Evolutionary conservation across 2,797 vertebrate species (phyloP), one percentile per base, ranked within the genome.

Genomic region (Brotogeris chrysoptera): DNA sequence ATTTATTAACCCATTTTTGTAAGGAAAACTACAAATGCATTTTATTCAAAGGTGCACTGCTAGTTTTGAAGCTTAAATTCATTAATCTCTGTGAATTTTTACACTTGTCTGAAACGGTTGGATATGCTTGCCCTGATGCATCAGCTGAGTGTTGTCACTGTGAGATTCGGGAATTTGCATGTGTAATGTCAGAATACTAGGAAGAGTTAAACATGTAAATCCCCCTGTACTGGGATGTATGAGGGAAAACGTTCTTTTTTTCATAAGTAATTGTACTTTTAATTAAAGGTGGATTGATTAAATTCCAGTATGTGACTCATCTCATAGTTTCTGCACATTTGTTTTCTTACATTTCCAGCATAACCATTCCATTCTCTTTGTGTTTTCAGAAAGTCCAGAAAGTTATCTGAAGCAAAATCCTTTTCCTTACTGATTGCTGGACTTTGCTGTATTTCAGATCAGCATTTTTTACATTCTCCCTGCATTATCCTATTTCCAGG

Each of bases 1-100:
- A 86, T 36, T 36, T 73, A 79, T 94, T 91, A 93, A 88, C 30
- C 30, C 5, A 1, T 86, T 66, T 91, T 85, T 72, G 46, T 50
- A 81, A 27, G 61, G 65, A 77, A 83, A 66, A 11, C 32, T 71
- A 16, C 15, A 91, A 79, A 79, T 66, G 28, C 46, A 71, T 90
- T 86, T 80, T 80, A 88, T 94, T 82, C 30, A 86, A 68, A 92
- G 57, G 38, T 55, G 11, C 25, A 21, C 28, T 55, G 23, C 41
- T 86, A 74, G n/a, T 86, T 93, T 90, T 90, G 71, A 92, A 72
- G 66, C 52, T 61, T 92, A 83, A 79, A 76, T 95, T 82, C 57
- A 59, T 95, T 95, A 92, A 92, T 91, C 24, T 92, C 38, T 76
- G 43, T 84, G 65, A 93, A 72, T 85, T 91, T 93, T 95, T 85